Base-by-base conservation (phyloP, 2,797 vertebrate species). In the Lacerta bilineata region DNA sequence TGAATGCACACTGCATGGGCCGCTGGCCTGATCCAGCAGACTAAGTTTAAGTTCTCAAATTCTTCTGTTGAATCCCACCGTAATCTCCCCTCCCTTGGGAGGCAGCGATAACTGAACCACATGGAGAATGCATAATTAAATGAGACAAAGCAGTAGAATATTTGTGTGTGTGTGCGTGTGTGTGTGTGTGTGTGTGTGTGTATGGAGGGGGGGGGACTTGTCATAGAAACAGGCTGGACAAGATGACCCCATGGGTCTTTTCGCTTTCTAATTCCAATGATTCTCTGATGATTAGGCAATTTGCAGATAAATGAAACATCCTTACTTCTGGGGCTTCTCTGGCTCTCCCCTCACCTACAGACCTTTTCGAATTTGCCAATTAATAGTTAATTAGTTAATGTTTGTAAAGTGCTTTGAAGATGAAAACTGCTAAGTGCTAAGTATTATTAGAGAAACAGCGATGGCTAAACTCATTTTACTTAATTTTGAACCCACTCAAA, bases 81-180 rank as follows among this genome's bases (percentile, higher is more conserved):
- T 69, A 79, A 79, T 79, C 76, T 69, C 20, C 20, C 95, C 94
- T 96, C 97, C 95, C 93, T 91, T 95, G 96, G 96, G 96, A 94
- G 95, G 90, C 88, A 87, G 91, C 94, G 93, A 95, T 96, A 96
- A 95, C 95, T 95, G 95, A 96, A 96, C 95, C 95, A 96, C 95
- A 94, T 95, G 96, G 94, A 94, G 96, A 96, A 96, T 96, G 96
- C 97, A 96, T 97, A 97, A 97, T 97, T 97, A 97, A 96, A 96
- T 92, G 95, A 94, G 92, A 96, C 96, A 95, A 96, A 96, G 92
- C 93, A 95, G 94, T 95, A 92, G 92, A 95, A 95, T 50, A 75
- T 96, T 33, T 33, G 33, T 33, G 33, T 33, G 33, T 33, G 33
- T 33, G 33, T 33, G 33, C 2, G 33, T 33, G 33, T 2, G 33